These are phyloP conservation scores for Biston stratarius DNA, from an alignment of 2,888 invertebrate species.

Conservation along the genomic window DNA sequence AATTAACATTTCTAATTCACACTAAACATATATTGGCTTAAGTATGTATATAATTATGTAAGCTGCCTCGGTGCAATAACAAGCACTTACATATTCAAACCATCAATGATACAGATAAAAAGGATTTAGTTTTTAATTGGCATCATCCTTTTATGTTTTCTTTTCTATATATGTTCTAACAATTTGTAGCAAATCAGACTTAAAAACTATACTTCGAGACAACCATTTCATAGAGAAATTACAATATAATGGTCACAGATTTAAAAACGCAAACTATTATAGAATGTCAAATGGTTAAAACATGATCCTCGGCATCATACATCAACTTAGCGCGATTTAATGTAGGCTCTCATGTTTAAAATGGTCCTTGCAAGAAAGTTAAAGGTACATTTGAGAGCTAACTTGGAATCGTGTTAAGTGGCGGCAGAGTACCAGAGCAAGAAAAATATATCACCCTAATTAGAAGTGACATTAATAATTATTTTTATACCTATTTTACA, in stretches of 20 bases:
- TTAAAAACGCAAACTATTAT: neutral
- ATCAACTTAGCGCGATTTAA: neutral
- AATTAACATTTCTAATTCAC: too few relatives aligned
- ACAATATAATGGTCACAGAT: neutral
- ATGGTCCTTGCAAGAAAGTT: neutral
- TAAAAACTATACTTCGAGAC: slow-evolving; percentile 6
- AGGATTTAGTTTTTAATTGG: too few relatives aligned
- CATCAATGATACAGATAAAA: too few relatives aligned
- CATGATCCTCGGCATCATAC: neutral
- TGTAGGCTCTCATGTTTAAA: neutral
- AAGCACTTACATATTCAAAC: too few relatives aligned
- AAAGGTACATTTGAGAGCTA: neutral
- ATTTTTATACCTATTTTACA: too few relatives aligned
- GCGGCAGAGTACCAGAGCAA: neutral
- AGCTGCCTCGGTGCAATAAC: too few relatives aligned
- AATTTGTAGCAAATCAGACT: slow-evolving; percentile 8
- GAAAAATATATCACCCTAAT: neutral
- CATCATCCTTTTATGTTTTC: neutral
- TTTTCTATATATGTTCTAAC: neutral
- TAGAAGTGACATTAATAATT: neutral
- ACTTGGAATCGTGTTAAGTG: neutral
- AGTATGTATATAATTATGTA: too few relatives aligned
- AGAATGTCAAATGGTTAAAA: slow-evolving; percentile 3
- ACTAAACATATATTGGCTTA: too few relatives aligned
- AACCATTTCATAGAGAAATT: neutral